Evolutionary conservation across 2,113 vertebrate species (phyloP).

Genomic region (Raphicerus campestris): DNA sequence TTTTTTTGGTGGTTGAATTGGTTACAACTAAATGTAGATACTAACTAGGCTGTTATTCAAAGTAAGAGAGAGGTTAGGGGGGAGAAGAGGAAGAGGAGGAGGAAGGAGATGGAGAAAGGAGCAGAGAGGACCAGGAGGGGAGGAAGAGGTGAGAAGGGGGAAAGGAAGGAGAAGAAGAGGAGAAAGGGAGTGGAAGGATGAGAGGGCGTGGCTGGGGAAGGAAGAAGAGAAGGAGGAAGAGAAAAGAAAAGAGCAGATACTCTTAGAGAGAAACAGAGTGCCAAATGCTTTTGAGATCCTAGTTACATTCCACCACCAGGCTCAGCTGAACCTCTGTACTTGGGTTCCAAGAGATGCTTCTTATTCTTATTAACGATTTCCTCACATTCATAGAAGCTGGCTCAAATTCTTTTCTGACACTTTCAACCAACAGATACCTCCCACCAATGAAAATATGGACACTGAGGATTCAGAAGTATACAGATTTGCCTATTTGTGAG

Average conservation of each 20-base stretch:
- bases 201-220: accelerated
- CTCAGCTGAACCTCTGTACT: neutral
- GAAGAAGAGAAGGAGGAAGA: neutral
- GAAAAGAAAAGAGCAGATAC: neutral
- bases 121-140: too few species aligned
- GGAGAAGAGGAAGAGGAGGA: too few species aligned
- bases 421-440: neutral
- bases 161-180: neutral
- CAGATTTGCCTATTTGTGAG: neutral
- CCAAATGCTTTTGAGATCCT: neutral
- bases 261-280: neutral
- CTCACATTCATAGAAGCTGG: neutral
- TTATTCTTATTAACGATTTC: neutral
- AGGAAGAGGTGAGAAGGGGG: neutral
- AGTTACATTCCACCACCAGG: neutral
- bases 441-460: neutral
- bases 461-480: neutral
- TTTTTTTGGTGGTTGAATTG: neutral
- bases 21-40: neutral
- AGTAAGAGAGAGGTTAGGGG: neutral
- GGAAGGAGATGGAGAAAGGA: neutral
- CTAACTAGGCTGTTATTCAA: neutral
- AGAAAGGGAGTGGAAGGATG: accelerated
- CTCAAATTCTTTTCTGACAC: neutral
- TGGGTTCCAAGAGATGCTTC: neutral